phyloP scores from a whole-genome alignment of 2,113 vertebrate genomes.

The Calidris pugnax region DNA sequence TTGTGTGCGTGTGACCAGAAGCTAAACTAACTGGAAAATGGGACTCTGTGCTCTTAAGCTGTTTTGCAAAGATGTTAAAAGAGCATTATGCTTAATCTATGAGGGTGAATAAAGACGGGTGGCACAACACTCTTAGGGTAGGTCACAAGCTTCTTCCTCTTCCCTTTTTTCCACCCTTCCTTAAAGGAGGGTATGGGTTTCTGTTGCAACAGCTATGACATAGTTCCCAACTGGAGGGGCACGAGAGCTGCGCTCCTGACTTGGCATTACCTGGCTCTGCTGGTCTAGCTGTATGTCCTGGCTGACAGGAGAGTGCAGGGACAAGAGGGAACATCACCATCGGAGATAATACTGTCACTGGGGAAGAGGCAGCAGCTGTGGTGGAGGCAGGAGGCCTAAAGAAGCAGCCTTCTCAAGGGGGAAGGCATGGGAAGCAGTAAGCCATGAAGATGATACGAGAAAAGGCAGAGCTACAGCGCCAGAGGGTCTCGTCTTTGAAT shows the following conservation, averaged over 20 bases:
- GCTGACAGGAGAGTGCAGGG: neutral
- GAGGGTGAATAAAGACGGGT: neutral
- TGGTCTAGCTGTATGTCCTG: neutral
- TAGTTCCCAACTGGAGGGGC: neutral
- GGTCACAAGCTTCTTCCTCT: neutral
- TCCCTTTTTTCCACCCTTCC: neutral
- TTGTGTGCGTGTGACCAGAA: neutral
- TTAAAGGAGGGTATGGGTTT: neutral
- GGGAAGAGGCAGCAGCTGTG: neutral
- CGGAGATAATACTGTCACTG: rapidly evolving
- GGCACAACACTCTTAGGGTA: neutral
- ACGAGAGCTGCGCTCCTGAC: neutral
- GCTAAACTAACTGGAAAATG: neutral
- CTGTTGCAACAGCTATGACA: neutral
- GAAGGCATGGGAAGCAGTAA: neutral
- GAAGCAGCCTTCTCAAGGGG: neutral
- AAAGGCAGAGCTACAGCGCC: neutral
- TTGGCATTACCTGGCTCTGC: neutral
- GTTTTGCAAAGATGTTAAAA: neutral
- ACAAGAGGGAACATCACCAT: rapidly evolving
- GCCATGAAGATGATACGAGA: neutral
- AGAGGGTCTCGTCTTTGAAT: neutral
- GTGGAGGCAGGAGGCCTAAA: neutral
- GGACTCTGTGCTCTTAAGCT: neutral
- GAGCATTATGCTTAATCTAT: neutral